phyloP scores from a whole-genome alignment of 2,113 vertebrate species.

The Poecile atricapillus region DNA sequence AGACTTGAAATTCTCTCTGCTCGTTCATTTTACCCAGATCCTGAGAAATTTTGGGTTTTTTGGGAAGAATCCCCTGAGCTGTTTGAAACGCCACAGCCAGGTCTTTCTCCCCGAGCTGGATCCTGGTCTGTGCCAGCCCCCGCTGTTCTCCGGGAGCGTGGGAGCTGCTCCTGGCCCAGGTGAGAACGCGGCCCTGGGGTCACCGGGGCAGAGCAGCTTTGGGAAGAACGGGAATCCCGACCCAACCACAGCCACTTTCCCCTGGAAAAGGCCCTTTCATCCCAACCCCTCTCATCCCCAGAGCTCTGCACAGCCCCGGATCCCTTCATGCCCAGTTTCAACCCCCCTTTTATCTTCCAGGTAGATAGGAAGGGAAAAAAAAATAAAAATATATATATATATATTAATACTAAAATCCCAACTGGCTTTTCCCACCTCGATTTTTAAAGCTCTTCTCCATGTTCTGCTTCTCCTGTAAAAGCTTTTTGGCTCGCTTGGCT shows the following conservation, averaged over 20 bases:
- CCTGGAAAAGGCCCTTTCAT: background rate
- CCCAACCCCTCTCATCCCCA: background rate
- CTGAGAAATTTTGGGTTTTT: too few species aligned
- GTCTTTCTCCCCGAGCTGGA: fast-evolving
- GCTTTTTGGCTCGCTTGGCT: constrained; percentile 71
- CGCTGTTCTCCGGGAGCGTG: background rate
- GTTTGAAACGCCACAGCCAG: fast-evolving
- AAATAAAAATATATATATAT: background rate
- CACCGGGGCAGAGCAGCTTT: background rate
- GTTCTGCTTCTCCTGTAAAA: constrained; percentile 47
- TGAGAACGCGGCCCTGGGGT: fast-evolving
- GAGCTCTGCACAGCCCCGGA: background rate
- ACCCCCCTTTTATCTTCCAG: background rate
- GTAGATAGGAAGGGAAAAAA: background rate
- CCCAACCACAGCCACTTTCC: background rate
- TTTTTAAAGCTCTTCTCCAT: constrained; percentile 25
- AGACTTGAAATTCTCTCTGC: background rate
- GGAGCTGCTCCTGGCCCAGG: background rate
- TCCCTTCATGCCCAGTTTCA: background rate
- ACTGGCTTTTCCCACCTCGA: background rate
- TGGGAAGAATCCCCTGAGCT: background rate
- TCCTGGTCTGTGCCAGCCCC: background rate
- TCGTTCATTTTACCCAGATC: background rate
- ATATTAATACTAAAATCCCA: background rate
- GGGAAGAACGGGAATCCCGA: background rate